These are phyloP conservation scores for Tridacna crocea DNA, from an alignment of 2,888 invertebrate species.

Conservation along the genomic window DNA sequence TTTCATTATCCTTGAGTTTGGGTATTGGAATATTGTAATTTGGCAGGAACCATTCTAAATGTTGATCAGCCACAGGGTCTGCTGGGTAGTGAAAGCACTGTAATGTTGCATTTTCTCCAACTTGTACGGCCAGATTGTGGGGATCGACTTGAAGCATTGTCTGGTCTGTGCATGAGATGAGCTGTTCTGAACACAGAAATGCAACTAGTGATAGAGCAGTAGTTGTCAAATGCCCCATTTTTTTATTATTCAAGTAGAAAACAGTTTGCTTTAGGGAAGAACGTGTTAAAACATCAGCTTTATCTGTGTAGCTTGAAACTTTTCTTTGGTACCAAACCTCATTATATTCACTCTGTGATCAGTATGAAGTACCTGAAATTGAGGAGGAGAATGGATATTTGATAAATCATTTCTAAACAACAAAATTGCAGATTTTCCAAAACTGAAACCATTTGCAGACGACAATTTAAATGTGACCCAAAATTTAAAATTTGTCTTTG, in stretches of 20 bases:
- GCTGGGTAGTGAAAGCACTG: slow-evolving; percentile 48
- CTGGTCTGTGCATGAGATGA: slow-evolving; percentile 8
- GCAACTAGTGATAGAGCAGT: neutral
- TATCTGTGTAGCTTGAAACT: too few relatives aligned
- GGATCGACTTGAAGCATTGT: slow-evolving; percentile 32
- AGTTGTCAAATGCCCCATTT: neutral
- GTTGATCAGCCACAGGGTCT: slow-evolving; percentile 26
- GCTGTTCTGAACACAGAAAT: neutral
- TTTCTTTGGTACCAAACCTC: too few relatives aligned
- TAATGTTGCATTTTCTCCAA: slow-evolving; percentile 36
- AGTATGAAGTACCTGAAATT: too few relatives aligned
- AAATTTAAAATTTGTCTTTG: too few relatives aligned
- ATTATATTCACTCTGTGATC: too few relatives aligned
- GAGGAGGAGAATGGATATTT: too few relatives aligned
- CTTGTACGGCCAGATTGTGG: slow-evolving; percentile 25
- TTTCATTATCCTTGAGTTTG: slow-evolving; percentile 46
- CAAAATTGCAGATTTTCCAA: too few relatives aligned
- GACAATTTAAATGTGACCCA: too few relatives aligned
- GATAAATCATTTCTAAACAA: too few relatives aligned
- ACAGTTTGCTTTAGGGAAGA: too few relatives aligned
- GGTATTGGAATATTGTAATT: slow-evolving; percentile 39
- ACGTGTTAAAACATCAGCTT: too few relatives aligned
- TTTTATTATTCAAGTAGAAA: neutral
- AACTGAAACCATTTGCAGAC: too few relatives aligned
- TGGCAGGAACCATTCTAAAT: slow-evolving; percentile 46